Conservation (phyloP, 2,888 invertebrate species). For the Drosophila ezoana region DNA sequence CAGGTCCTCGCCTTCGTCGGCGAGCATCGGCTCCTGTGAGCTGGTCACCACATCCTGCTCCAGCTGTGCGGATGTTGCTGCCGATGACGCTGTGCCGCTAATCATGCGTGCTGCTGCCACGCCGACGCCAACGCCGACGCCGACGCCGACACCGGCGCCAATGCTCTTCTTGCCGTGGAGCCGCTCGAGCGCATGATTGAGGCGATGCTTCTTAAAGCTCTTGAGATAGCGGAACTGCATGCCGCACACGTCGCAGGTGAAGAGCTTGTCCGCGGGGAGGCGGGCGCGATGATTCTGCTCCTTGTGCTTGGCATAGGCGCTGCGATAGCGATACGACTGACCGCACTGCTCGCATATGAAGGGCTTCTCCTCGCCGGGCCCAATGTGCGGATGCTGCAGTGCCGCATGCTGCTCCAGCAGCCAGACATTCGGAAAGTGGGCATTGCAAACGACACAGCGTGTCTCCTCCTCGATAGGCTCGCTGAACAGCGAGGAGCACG, state of each 20-base stretch:
- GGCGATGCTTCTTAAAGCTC: conserved; percentile 94
- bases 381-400: conserved; percentile 90
- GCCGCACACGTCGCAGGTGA: conserved; percentile 95
- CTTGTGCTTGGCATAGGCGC: conserved; percentile 93
- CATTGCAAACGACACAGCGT: conserved; percentile 93
- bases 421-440: conserved; percentile 95
- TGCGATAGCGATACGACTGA: conserved; percentile 94
- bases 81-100: conserved; percentile 19
- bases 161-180: conserved; percentile 89
- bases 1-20: conserved; percentile 87
- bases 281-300: conserved; percentile 95
- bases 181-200: conserved; percentile 94
- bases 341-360: conserved; percentile 97
- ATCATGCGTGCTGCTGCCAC: conserved; percentile 19
- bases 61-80: conserved; percentile 44
- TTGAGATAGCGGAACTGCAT: conserved; percentile 96
- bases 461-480: conserved; percentile 85
- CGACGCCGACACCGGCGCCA: conserved; percentile 40
- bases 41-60: conserved; percentile 89
- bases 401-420: conserved; percentile 93
- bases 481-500: conserved; percentile 80
- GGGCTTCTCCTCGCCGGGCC: conserved; percentile 92
- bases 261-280: conserved; percentile 94
- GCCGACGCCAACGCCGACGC: conserved; percentile 14
- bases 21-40: conserved; percentile 88